phyloP scores from a whole-genome alignment of 2,888 invertebrate species.

The Habrosyne pyritoides region DNA sequence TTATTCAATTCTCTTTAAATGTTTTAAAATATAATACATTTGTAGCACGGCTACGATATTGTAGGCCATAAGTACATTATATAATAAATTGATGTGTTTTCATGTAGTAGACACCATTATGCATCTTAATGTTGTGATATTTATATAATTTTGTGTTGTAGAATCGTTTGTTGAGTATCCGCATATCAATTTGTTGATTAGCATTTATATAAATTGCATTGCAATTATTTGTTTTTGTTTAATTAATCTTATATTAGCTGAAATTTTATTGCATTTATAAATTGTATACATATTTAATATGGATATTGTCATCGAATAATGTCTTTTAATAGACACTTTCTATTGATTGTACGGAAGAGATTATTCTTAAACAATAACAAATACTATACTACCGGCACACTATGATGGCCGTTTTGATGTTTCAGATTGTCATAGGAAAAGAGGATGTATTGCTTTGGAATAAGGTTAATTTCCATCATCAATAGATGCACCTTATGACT shows the following conservation, averaged over 20 bases:
- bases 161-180: constrained; percentile 35
- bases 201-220: constrained; percentile 42
- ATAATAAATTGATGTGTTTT: constrained; percentile 25
- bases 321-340: not conserved
- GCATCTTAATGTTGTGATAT: constrained; percentile 57
- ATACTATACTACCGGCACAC: too few relatives aligned
- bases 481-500: too few relatives aligned
- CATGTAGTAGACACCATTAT: constrained; percentile 36
- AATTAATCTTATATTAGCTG: constrained; percentile 37
- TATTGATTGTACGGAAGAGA: not conserved
- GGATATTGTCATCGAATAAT: not conserved
- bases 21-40: constrained; percentile 5
- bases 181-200: constrained; percentile 60
- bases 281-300: constrained; percentile 19
- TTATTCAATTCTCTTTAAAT: not conserved
- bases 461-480: too few relatives aligned
- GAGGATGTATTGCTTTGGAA: too few relatives aligned
- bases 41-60: constrained; percentile 31
- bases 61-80: constrained; percentile 15
- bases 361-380: not conserved
- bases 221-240: constrained; percentile 29
- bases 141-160: constrained; percentile 33
- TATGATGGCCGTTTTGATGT: too few relatives aligned
- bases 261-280: constrained; percentile 64
- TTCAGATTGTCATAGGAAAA: too few relatives aligned